phyloP scores from a whole-genome alignment of 2,113 vertebrate genomes.

The Orthonyx spaldingii region DNA sequence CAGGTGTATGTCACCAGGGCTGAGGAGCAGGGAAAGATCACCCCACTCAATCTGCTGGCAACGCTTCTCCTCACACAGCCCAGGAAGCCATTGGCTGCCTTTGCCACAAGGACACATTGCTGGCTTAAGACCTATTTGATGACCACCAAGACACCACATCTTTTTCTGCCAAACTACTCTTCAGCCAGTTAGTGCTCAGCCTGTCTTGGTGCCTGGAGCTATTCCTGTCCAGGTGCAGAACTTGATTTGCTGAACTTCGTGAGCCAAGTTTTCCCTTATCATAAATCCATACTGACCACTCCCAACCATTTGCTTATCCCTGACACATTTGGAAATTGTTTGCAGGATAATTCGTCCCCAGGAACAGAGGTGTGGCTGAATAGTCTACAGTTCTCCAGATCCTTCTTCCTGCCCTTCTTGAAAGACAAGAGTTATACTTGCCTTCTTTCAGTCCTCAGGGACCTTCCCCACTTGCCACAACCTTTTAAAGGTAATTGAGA shows the following conservation, averaged over 20 bases:
- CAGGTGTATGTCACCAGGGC: not conserved
- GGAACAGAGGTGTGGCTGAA: not conserved
- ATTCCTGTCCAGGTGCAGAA: not conserved
- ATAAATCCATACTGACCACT: not conserved
- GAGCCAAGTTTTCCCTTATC: not conserved
- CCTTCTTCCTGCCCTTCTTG: not conserved
- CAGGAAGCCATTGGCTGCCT: not conserved
- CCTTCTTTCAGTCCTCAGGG: not conserved
- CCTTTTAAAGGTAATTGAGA: not conserved
- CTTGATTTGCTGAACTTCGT: not conserved
- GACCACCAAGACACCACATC: accelerated
- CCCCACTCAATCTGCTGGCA: not conserved
- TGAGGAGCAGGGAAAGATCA: not conserved
- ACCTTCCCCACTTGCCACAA: not conserved
- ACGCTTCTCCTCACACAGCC: not conserved
- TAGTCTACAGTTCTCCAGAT: not conserved
- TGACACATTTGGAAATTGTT: not conserved
- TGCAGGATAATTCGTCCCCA: not conserved
- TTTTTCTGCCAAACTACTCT: not conserved
- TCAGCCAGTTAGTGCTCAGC: not conserved
- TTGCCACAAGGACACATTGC: not conserved
- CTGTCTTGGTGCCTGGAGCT: not conserved
- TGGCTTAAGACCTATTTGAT: not conserved
- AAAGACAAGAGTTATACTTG: not conserved
- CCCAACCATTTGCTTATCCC: not conserved